Evolutionary conservation across 92 coral and sea anemone species (phyloP).

Genomic region (Parazoanthus darwini): DNA sequence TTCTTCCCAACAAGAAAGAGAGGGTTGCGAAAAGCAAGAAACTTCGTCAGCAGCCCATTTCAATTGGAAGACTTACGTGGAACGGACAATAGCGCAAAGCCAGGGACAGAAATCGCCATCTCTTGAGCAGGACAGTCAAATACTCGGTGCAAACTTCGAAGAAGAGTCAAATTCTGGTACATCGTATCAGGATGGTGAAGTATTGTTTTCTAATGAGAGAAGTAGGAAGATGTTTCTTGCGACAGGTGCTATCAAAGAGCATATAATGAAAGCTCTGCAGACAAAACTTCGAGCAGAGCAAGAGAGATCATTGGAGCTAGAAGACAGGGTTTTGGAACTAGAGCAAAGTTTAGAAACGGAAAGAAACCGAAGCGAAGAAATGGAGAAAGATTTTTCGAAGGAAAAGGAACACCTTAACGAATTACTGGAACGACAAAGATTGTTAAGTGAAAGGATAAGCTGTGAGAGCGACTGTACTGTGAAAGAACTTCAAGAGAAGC

Average conservation of each 20-base stretch:
- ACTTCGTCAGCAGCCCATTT: not conserved
- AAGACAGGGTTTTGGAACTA: constrained; percentile 36
- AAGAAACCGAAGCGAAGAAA: constrained; percentile 31
- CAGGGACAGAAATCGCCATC: not conserved
- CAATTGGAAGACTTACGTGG: not conserved
- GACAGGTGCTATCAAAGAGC: not conserved
- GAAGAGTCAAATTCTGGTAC: not conserved
- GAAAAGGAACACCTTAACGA: constrained; percentile 35
- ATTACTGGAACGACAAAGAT: constrained; percentile 33
- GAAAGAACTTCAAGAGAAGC: constrained; percentile 46
- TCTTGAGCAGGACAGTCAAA: not conserved
- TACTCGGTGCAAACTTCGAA: not conserved
- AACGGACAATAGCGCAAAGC: not conserved
- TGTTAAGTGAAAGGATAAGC: constrained; percentile 37
- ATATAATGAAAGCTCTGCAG: not conserved
- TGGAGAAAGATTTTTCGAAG: constrained; percentile 46
- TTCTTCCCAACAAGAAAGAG: not conserved
- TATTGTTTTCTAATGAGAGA: not conserved
- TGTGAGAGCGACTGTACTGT: constrained; percentile 49
- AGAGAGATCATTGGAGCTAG: constrained; percentile 35
- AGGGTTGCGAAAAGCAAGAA: not conserved
- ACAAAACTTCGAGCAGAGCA: constrained; percentile 8
- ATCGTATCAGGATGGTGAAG: not conserved
- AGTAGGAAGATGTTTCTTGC: not conserved
- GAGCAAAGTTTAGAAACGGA: constrained; percentile 41